Percentiles rank a stretch among this genome's conserved stretches.
These are phyloP conservation scores for Heteractis magnifica DNA, from an alignment of 92 coral and sea anemone species.

Conservation along the genomic window DNA sequence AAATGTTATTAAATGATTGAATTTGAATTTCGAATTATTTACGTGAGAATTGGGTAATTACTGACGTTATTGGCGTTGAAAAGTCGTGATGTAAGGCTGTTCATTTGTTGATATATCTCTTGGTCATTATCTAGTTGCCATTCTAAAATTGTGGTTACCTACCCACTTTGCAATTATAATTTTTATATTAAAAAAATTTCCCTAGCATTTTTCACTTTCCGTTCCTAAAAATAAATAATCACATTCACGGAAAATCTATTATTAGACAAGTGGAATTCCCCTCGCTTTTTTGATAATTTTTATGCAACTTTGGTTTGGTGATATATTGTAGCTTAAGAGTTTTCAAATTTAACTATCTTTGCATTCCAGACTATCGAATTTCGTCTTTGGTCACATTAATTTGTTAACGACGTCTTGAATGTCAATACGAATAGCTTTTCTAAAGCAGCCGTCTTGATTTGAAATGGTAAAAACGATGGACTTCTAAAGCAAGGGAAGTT, in stretches of 20 bases:
- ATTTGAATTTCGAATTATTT: background rate
- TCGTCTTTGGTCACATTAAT: slow-evolving; percentile 18
- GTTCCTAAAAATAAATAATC: background rate
- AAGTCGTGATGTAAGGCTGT: background rate
- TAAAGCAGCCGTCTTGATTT: background rate
- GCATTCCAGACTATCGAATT: slow-evolving; percentile 43
- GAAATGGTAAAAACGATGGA: background rate
- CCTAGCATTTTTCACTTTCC: background rate
- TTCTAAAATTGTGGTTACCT: background rate
- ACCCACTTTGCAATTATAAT: slow-evolving; percentile 4
- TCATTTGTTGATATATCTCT: background rate
- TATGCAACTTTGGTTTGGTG: background rate
- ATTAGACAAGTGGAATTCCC: background rate
- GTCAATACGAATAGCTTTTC: background rate
- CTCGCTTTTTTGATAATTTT: background rate
- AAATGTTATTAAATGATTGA: background rate
- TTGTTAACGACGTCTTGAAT: background rate
- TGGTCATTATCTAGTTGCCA: background rate
- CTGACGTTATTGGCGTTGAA: background rate
- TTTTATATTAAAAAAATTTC: background rate
- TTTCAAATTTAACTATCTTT: background rate
- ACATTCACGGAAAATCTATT: background rate
- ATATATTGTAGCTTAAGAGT: background rate
- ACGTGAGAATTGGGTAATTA: background rate
- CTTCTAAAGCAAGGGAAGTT: background rate